phyloP scores from a whole-genome alignment of 2,797 vertebrate species.

The Amblyopsis hoosieri region DNA sequence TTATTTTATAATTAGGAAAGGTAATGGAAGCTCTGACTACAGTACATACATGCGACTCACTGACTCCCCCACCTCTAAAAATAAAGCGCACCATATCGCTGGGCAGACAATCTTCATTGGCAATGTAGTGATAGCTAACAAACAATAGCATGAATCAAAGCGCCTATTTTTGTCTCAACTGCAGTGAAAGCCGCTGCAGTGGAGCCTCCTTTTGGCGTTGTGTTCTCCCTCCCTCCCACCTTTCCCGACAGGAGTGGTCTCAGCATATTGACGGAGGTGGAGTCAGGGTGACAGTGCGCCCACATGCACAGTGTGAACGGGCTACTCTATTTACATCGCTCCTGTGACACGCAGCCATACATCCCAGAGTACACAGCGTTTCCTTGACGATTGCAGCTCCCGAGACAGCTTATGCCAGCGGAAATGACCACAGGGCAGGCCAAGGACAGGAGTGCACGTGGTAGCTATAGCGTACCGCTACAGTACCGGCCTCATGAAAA shows the following conservation, averaged over 20 bases:
- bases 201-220: conserved; percentile 21
- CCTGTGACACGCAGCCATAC: conserved; percentile 4
- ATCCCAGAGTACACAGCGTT: conserved; percentile 13
- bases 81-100: too few species aligned
- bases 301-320: neutral
- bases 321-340: neutral
- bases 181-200: conserved; percentile 33
- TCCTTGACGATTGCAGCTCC: conserved; percentile 17
- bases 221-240: conserved; percentile 9
- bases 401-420: neutral
- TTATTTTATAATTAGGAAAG: neutral
- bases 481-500: neutral
- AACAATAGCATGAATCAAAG: conserved; percentile 13
- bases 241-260: conserved; percentile 50
- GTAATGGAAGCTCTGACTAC: neutral
- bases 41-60: neutral
- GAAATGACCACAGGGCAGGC: conserved; percentile 5
- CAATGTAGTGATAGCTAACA: conserved; percentile 22
- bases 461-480: neutral
- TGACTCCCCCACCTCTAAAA: neutral
- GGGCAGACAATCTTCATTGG: neutral
- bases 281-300: conserved; percentile 64
- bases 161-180: conserved; percentile 37
- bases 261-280: conserved; percentile 67
- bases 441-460: neutral